Base-by-base conservation (phyloP, 2,113 vertebrate genomes). In the Zosterops lateralis region DNA sequence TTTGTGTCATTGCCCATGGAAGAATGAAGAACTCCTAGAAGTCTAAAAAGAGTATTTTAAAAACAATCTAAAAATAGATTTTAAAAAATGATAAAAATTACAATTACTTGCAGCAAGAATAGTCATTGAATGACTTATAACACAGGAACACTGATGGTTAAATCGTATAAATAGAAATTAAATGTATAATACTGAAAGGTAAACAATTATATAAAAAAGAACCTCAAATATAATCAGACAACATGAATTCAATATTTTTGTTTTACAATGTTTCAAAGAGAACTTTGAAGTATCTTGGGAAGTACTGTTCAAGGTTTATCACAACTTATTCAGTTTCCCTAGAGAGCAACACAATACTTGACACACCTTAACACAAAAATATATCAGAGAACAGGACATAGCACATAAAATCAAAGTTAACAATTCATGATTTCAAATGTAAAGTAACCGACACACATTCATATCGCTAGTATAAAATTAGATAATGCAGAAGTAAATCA, bases 291-390 rank as follows among this genome's bases (percentile, higher is more conserved):
- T 82, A 34, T 91, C 81, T 91, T 94, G 51, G 65, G 42, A 94
- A 81, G 89, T 84, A 72, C 53, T 78, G 51, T 65, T 95, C 87
- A 93, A 89, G 56, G 50, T 72, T 84, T 92, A 76, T 91, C 82
- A 87, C 71, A 93, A 66, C 88, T 71, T 92, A 82, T 53, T 93
- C 80, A 89, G 72, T 90, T 94, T 95, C 71, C 71, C 90, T 80
- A 90, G 89, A 95, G 87, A 91, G 84, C 91, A 96, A 88, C 85
- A 70, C 61, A 87, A 84, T 77, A 44, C 92, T 95, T 93, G 13
- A 92, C 57, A 42, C 50, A 76, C n/a, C 87, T 94, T 89, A 91
- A 91, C 47, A 87, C 57, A 93, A 93, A 94, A 84, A 66, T 90
- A 67, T 79, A 95, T 66, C 47, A 66, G 86, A 91, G 66, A 92